Evolutionary conservation across 2,797 vertebrate genomes (phyloP), one percentile per base, ranked within the genome.

Genomic region (Schizothorax lantsangensis): DNA sequence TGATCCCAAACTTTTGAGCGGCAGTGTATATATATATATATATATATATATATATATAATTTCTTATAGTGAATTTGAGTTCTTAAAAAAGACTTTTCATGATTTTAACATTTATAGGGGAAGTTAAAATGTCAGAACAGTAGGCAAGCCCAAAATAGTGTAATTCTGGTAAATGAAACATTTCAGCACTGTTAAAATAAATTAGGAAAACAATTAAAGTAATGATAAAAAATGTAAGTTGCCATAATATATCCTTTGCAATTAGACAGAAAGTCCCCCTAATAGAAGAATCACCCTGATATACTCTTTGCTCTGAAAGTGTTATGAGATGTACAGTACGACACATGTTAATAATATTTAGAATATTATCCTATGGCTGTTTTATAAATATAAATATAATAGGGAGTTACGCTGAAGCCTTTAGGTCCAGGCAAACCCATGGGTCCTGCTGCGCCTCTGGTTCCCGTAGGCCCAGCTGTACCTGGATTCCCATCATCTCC

Each of bases 361-460:
- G 0, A 69, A 69, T 69, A 23, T 81, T 7, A 74, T 64, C 43
- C 19, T 73, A 7, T n/a, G 54, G 1, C 2, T 79, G 4, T 54
- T 69, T 45, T 43, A 47, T 33, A 69, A 23, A 49, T 66, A 54
- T 74, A 59, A 1, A 78, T 19, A 79, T 40, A 8, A 36, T 93
- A 93, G 14, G 62, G 26, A 72, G 97, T 97, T 93, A 99, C 98
- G 93, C 95, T 94, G 36, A 97, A 95, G 84, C 98, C 98, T 95
- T 98, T 99, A 43, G 98, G 97, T 88, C 98, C 98, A 0, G 97
- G 96, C 80, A 97, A 95, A 49, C 98, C 98, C 98, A 99, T 98
- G 1, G 94, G 87, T 68, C 98, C 98, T 59, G 96, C 93, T 83
- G 93, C 85, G 7, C 98, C 98, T 93, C 97, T 93, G 91, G 94